phyloP scores from a whole-genome alignment of 2,888 invertebrate species.

The Aphodius sticticus region DNA sequence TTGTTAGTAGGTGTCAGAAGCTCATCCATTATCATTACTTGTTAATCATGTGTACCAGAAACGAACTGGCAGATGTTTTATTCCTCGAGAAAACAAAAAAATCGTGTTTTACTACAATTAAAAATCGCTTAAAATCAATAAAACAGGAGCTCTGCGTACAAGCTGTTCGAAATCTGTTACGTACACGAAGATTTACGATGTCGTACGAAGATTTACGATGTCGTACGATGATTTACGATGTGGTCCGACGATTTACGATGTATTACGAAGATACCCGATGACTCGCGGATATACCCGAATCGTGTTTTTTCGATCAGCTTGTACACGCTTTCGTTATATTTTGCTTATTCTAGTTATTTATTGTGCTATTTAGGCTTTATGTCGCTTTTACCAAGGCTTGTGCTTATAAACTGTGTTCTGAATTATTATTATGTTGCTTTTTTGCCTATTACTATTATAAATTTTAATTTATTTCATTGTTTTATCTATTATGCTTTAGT shows the following conservation, averaged over 20 bases:
- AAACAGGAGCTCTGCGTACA: not conserved
- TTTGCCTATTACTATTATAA: not conserved
- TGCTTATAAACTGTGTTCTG: not conserved
- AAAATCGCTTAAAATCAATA: not conserved
- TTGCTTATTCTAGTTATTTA: not conserved
- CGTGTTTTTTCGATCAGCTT: not conserved
- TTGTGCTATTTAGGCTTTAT: not conserved
- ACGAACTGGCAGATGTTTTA: constrained; percentile 51
- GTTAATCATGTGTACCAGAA: constrained; percentile 56
- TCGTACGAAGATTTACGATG: no score
- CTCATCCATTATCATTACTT: constrained; percentile 59
- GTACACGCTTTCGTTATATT: not conserved
- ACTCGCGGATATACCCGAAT: not conserved
- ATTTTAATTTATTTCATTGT: not conserved
- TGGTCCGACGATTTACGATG: no score
- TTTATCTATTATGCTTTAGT: constrained; percentile 4
- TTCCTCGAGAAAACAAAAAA: constrained; percentile 9
- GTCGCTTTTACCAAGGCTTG: not conserved
- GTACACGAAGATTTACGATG: not conserved
- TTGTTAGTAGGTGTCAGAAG: constrained; percentile 56
- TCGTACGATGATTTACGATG: no score
- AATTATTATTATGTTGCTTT: not conserved
- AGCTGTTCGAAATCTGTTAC: not conserved
- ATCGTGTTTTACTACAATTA: constrained; percentile 15
- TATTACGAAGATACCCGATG: no score